These are phyloP conservation scores for Nezara viridula DNA, from an alignment of 2,888 invertebrate genomes.

Conservation along the genomic window DNA sequence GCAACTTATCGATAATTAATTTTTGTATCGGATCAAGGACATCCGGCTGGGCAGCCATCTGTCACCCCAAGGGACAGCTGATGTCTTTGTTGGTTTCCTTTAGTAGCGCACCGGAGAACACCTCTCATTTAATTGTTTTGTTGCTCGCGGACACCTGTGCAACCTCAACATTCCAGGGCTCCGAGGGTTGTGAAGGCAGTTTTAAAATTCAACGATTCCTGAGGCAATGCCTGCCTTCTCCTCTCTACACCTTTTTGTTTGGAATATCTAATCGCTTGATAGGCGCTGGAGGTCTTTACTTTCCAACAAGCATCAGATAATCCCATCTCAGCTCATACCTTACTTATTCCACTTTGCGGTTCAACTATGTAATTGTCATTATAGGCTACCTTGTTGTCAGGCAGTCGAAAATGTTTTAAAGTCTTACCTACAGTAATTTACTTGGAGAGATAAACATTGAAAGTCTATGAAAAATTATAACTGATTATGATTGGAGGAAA, in stretches of 20 bases:
- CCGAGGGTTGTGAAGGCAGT: neutral
- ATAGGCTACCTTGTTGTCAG: neutral
- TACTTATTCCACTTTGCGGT: neutral
- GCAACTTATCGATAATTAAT: conserved; percentile 45
- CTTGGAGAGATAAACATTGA: too few relatives aligned
- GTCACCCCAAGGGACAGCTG: neutral
- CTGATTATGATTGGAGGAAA: neutral
- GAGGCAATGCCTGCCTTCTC: neutral
- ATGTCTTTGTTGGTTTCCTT: conserved; percentile 39
- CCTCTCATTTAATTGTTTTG: neutral
- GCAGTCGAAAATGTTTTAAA: too few relatives aligned
- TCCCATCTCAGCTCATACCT: too few relatives aligned
- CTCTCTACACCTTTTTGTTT: neutral
- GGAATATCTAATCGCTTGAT: neutral
- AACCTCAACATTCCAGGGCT: conserved; percentile 15
- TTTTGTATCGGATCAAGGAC: conserved; percentile 49
- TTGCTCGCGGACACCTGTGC: neutral
- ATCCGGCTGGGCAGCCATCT: conserved; percentile 28
- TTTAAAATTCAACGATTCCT: conserved; percentile 25
- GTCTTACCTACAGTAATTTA: too few relatives aligned
- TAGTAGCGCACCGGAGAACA: conserved; percentile 19
- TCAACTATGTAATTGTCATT: neutral
- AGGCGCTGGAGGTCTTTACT: neutral
- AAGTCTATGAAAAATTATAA: neutral
- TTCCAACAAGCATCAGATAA: neutral